These are phyloP conservation scores for Callaeas wilsoni DNA, from an alignment of 2,113 vertebrate genomes.

Conservation along the genomic window DNA sequence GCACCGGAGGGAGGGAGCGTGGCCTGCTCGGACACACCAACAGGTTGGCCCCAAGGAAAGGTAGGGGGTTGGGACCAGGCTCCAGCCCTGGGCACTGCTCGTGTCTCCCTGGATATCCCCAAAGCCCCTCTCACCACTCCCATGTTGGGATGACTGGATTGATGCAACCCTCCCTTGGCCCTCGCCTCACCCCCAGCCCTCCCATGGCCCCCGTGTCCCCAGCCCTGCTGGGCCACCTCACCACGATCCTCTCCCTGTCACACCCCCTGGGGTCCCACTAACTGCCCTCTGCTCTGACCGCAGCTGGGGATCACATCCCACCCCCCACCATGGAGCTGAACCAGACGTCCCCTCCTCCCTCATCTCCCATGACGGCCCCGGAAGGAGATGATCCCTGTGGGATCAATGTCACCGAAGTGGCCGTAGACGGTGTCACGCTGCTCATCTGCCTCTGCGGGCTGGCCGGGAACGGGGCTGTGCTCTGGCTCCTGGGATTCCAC, in stretches of 20 bases:
- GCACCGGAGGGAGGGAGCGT: not conserved
- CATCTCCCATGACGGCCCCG: rapidly evolving
- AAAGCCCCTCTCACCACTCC: not conserved
- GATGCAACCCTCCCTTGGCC: not conserved
- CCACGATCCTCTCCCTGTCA: not conserved
- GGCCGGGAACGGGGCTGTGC: not conserved
- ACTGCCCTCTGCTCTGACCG: not conserved
- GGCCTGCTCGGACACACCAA: not conserved
- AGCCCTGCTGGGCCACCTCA: not conserved
- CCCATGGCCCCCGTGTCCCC: not conserved
- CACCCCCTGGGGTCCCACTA: not conserved
- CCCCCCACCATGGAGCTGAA: not conserved
- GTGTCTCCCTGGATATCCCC: not conserved
- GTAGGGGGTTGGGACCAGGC: not conserved
- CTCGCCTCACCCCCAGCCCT: not conserved
- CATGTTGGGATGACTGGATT: rapidly evolving
- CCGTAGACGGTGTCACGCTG: rapidly evolving
- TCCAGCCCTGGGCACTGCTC: not conserved
- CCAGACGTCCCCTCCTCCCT: not conserved
- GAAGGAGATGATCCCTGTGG: rapidly evolving
- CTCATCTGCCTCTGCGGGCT: slow-evolving; percentile 18
- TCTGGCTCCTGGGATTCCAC: slow-evolving; percentile 22
- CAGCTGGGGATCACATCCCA: not conserved
- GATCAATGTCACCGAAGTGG: rapidly evolving
- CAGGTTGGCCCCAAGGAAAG: not conserved